Base-by-base conservation (phyloP, 2,888 invertebrate species). In the Aricia artaxerxes region DNA sequence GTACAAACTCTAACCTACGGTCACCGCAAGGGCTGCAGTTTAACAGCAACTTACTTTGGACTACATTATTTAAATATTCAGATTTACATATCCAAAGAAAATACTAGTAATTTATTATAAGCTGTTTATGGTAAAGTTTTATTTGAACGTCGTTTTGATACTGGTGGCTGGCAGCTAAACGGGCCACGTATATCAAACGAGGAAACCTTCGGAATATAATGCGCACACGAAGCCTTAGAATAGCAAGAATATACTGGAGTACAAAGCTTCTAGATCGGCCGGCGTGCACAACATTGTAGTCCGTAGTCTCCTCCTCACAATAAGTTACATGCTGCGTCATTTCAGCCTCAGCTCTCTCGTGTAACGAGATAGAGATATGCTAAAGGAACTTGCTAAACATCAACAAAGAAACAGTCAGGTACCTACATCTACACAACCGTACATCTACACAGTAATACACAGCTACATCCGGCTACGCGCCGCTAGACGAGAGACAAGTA, bases 391-490 rank as follows among this genome's bases (percentile, higher is more conserved):
- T 79, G 80, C 81, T 80, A 81, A 81, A 81, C 81, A 78, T 82
- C 84, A 83, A 84, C 81, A 86, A 83, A 85, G 91, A 90, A 91
- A 90, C 90, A 91, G 87, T 90, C 91, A 91, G 91, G 91, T 91
- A 91, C 90, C 89, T 89, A 89, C 86, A 85, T 85, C 88, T 84
- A 84, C 82, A 83, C 83, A 73, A 81, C 79, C 72, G 78, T 73
- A 78, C 11, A 49, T 75, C 9, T 61, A 73, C 44, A 53, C 13
- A 38, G 57, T 61, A 64, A 9, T 64, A 64, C 11, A 69, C 69
- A 69, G 31, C 69, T 69, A 69, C 69, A 5, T 4, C 69, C 69
- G 69, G 69, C 35, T 73, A 80, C 72, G 80, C 76, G 78, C 61
- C 61, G 40, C 81, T 82, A 83, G 80, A 82, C 80, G 81, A 83